Evolutionary conservation across 2,113 vertebrate genomes (phyloP), one percentile per base, ranked within the genome.

Genomic region (Octodon degus): DNA sequence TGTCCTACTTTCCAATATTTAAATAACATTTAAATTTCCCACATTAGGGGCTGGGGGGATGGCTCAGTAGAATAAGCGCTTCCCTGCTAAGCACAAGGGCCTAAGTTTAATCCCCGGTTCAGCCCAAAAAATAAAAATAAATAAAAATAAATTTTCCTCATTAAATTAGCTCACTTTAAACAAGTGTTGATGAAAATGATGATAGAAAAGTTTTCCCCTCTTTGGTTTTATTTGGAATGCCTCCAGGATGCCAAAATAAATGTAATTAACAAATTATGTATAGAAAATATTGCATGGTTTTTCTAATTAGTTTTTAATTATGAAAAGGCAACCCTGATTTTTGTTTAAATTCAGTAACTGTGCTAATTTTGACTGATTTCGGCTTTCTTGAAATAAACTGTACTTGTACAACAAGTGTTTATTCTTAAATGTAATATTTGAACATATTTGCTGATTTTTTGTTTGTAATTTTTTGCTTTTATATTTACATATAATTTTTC

Each of bases 371-470:
- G 63, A 47, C 17, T 7, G 5, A 86, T 80, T 72, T 79, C 22
- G 43, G 4, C 72, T 70, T 40, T 77, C 19, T 76, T 80, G 12
- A 65, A 95, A 65, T 32, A 79, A 88, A 68, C 0, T 16, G n/a
- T 88, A 63, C 1, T 30, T 37, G 17, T 3, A 86, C 40, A 92
- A 40, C 0, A 92, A 43, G 30, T 58, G 62, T 82, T 91, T 89
- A 16, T 60, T 7, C 13, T 90, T 92, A 65, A 68, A 77, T 50
- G 50, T 32, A 70, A 7, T 72, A 86, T 50, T 65, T 79, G 37
- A 86, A 62, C 83, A 83, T 72, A 60, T 32, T 93, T 89, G 60
- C 19, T 95, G 67, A 60, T 76, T 77, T 74, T 88, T 34, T 91
- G 16, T 83, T 63, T 83, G 20, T 14, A 68, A 47, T 60, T 74